Evolutionary conservation across 1,140 invertebrate species (phyloP), one percentile per base, ranked within the genome.

Genomic region (Metopolophium dirhodum): DNA sequence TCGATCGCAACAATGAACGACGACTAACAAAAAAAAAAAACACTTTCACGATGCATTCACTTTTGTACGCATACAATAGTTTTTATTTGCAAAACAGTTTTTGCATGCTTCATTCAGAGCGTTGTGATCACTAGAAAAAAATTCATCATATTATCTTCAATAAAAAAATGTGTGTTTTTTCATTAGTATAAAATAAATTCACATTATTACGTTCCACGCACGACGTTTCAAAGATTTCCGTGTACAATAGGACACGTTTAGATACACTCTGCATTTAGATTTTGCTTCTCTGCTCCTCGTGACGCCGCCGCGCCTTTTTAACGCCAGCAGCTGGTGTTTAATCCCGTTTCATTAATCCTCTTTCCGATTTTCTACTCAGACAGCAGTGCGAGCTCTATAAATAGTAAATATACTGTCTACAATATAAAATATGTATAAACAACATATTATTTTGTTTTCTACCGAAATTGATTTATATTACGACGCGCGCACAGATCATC

Each of bases 151-250:
- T 20, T 20, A 51, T 77, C 4, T 77, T 18, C 30, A 77, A 77
- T 77, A 77, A 77, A 77, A 57, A 77, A n/a, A n/a, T 4, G 18
- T 30, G 11, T n/a, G 2, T n/a, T n/a, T n/a, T 77, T 77, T 77
- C n/a, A 77, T n/a, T 77, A 77, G n/a, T 77, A n/a, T 77, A 77
- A 77, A 77, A 77, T 77, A 77, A 77, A 77, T 77, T 77, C 61
- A 77, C 61, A 77, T n/a, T 77, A 77, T 77, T 77, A 30, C n/a
- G 61, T 35, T n/a, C 14, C 61, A 77, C 14, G 30, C 30, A 68
- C 61, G 57, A 68, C 1, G n/a, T n/a, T n/a, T n/a, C 30, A 18
- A n/a, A 77, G 9, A n/a, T n/a, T 2, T 18, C 23, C 14, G 30
- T 77, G n/a, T n/a, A 35, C n/a, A 54, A 54, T 54, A 54, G 51